These are phyloP conservation scores for Chascanopsetta lugubris DNA, from an alignment of 2,113 vertebrate species.

Conservation along the genomic window DNA sequence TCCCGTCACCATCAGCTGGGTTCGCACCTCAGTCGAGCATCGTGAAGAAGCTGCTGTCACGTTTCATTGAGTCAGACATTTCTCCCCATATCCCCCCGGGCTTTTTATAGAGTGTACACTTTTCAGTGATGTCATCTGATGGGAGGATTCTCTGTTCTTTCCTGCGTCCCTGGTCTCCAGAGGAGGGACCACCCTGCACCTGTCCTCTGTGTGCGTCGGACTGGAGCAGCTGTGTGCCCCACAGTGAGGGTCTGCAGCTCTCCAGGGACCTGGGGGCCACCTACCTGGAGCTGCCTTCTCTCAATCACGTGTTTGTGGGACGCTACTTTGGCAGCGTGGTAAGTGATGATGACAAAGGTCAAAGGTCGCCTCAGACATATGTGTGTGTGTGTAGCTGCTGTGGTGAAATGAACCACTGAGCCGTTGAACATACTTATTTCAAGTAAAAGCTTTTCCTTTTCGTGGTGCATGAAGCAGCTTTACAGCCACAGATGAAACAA, in stretches of 20 bases:
- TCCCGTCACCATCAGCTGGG: background rate
- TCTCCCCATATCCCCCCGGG: background rate
- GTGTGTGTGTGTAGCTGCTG: background rate
- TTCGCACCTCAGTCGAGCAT: background rate
- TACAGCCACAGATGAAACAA: too few species aligned
- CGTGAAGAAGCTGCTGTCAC: background rate
- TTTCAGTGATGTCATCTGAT: background rate
- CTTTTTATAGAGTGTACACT: slow-evolving; percentile 1
- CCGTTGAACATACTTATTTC: background rate
- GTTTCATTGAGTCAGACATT: background rate
- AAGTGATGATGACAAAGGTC: slow-evolving; percentile 55
- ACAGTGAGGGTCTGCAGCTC: slow-evolving; percentile 91
- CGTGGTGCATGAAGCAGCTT: too few species aligned
- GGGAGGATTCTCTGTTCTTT: background rate
- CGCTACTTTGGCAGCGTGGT: slow-evolving; percentile 97
- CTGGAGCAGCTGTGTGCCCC: slow-evolving; percentile 90
- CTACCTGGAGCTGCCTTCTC: slow-evolving; percentile 91
- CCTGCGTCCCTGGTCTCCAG: slow-evolving; percentile 63
- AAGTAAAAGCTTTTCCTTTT: too few species aligned
- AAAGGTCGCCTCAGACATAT: background rate
- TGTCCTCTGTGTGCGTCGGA: slow-evolving; percentile 93
- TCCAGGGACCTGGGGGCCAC: slow-evolving; percentile 94
- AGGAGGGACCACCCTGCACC: slow-evolving; percentile 90
- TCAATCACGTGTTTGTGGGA: slow-evolving; percentile 92
- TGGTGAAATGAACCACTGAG: background rate